A percentile compares a stretch with the other conserved stretches of the same genome.
Conservation (phyloP, 2,888 invertebrate species). For the Coronaproctus castanopsis region DNA sequence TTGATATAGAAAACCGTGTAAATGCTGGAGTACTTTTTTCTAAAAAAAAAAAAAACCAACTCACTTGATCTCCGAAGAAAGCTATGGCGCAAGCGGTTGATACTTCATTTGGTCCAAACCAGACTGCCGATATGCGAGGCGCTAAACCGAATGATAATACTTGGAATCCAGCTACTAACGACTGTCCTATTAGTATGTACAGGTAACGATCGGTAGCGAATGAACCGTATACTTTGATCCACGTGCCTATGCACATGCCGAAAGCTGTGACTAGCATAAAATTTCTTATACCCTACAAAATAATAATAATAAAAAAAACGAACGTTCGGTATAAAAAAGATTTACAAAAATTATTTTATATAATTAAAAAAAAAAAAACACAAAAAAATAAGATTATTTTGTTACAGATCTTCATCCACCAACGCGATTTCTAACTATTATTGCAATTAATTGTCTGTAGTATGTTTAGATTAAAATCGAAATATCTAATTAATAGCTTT, state of each 20-base stretch:
- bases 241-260: constrained; percentile 73
- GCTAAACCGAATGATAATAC: constrained; percentile 86
- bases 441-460: too few species aligned
- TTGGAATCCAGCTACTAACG: constrained; percentile 66
- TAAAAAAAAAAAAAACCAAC: too few species aligned
- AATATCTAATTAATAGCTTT: too few species aligned
- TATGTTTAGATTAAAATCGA: too few species aligned
- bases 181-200: constrained; percentile 75
- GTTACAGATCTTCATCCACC: too few species aligned
- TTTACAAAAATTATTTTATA: background rate
- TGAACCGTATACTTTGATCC: constrained; percentile 75
- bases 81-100: constrained; percentile 94
- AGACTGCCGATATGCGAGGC: constrained; percentile 79
- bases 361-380: background rate
- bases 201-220: constrained; percentile 66
- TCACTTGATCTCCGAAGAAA: constrained; percentile 94
- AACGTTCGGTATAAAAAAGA: background rate
- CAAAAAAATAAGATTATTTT: background rate
- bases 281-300: constrained; percentile 53
- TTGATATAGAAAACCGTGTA: too few species aligned
- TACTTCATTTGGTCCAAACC: constrained; percentile 93
- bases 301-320: background rate
- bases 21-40: too few species aligned
- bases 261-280: constrained; percentile 61
- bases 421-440: too few species aligned